Base-by-base conservation (phyloP, 2,888 invertebrate species). In the Allolobophora icterica region DNA sequence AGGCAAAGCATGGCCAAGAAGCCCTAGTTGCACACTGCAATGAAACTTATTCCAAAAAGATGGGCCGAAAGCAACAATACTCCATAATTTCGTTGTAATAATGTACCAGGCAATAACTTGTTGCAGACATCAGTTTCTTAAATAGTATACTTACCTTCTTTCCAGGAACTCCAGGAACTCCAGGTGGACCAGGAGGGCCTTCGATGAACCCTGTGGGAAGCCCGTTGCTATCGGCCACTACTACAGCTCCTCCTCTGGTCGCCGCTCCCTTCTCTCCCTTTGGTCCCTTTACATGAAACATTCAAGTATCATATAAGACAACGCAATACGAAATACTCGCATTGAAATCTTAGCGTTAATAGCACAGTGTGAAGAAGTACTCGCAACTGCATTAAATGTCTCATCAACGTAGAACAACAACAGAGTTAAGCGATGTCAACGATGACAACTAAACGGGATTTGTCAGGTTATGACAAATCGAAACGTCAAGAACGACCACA, bases 161-260 rank as follows among this genome's bases (percentile, higher is more conserved):
- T 42, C 92, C 92, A n/a, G 89, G 90, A 90, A 96, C 96, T 92
- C 97, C 97, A 89, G 96, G 96, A 92, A 96, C 96, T 92, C 97
- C 97, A 94, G 96, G 96, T 96, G 96, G 94, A 96, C 92, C 92
- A 24, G 91, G 91, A n/a, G 90, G 89, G 3, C 92, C 92, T 45
- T 90, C 91, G 84, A 91, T 91, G 84, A 89, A 91, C 34, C 91
- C 91, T 13, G 91, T 91, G 17, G 91, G 84, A 34, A 89, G 91
- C n/a, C 91, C 91, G 84, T 91, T 91, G n/a, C 91, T 91, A 89
- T 91, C 91, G 35, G 91, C 52, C 19, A 91, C 91, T n/a, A 91
- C 84, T 15, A 91, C 91, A 33, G 33, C 91, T 34, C 87, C 91
- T 35, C 90, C 90, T 42, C 90, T 52, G 84, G 90, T 52, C n/a